Evolutionary conservation across 2,113 vertebrate species (phyloP), one percentile per base, ranked within the genome.

Genomic region (Tragelaphus buxtoni): DNA sequence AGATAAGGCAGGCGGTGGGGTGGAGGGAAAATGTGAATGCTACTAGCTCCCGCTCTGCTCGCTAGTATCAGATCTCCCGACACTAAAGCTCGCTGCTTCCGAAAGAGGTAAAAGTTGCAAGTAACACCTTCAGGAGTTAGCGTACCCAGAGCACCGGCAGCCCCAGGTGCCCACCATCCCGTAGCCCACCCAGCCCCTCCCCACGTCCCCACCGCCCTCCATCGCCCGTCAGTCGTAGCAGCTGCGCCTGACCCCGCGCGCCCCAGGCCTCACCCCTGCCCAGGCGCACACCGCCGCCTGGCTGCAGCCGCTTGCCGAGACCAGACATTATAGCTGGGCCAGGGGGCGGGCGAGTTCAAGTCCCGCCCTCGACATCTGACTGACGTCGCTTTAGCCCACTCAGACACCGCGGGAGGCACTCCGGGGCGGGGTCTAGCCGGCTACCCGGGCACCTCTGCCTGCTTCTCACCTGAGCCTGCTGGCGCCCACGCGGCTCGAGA

Each of bases 301-400:
- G 77, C 97, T 3, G 60, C 56, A 0, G 39, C 14, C 0, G 39
- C 53, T 4, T 3, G 0, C 39, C 32, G 0, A 30, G 1, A 12
- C 28, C 5, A 1, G 10, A 13, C 17, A 18, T 39, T 84, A 82
- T 92, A 35, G 28, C 0, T 53, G 2, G 20, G 95, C 13, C 53
- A 72, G 63, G 61, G 88, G 88, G 94, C 74, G n/a, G 12, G 92
- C 5, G 11, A 32, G 4, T 4, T 84, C 14, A 1, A 95, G n/a
- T 49, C 47, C 95, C 39, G 56, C 97, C 98, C 98, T 94, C 16
- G 9, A 14, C 13, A 51, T 32, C 61, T 96, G 98, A 98, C 47
- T 94, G 98, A 96, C 94, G 18, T 69, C 17, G 13, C 3, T 1
- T 39, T 9, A 95, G 81, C 35, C 98, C 98, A 97, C 45, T 98